Evolutionary conservation across 1,140 invertebrate species (phyloP).

Genomic region (Ectropis grisescens): DNA sequence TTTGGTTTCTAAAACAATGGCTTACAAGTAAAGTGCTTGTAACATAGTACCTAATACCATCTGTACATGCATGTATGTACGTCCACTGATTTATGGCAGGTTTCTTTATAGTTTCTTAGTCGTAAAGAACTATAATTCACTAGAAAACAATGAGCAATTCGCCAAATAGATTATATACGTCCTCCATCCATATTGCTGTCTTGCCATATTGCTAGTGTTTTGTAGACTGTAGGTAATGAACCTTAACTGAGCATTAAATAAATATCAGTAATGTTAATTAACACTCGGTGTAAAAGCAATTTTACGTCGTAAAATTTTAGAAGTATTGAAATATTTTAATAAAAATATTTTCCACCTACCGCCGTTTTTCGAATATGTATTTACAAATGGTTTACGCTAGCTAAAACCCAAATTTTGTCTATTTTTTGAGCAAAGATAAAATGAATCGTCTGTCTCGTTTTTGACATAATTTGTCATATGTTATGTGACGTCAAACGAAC

Average conservation of each 20-base stretch:
- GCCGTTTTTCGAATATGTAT: too few relatives aligned
- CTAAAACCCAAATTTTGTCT: too few relatives aligned
- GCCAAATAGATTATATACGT: constrained; percentile 64
- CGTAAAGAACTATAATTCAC: constrained; percentile 60
- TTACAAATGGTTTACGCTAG: too few relatives aligned
- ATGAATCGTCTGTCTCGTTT: too few relatives aligned
- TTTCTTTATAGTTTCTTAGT: constrained; percentile 61
- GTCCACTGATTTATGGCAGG: constrained; percentile 54
- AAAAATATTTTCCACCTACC: too few relatives aligned
- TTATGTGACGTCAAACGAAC: too few relatives aligned
- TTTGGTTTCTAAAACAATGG: too few relatives aligned
- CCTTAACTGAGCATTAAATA: constrained; percentile 23
- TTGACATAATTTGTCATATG: too few relatives aligned
- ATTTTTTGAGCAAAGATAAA: too few relatives aligned
- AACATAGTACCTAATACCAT: constrained; percentile 41
- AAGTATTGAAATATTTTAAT: too few relatives aligned
- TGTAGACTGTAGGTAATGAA: constrained; percentile 44
- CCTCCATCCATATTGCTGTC: constrained; percentile 63
- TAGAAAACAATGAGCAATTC: constrained; percentile 66
- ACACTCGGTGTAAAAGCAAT: not conserved
- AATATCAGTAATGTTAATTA: constrained; percentile 20
- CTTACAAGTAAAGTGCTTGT: too few relatives aligned
- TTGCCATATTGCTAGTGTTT: constrained; percentile 64
- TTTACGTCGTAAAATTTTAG: too few relatives aligned
- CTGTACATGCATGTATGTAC: constrained; percentile 37